Base-by-base conservation (phyloP, 2,113 vertebrate genomes). In the Capreolus pygargus region DNA sequence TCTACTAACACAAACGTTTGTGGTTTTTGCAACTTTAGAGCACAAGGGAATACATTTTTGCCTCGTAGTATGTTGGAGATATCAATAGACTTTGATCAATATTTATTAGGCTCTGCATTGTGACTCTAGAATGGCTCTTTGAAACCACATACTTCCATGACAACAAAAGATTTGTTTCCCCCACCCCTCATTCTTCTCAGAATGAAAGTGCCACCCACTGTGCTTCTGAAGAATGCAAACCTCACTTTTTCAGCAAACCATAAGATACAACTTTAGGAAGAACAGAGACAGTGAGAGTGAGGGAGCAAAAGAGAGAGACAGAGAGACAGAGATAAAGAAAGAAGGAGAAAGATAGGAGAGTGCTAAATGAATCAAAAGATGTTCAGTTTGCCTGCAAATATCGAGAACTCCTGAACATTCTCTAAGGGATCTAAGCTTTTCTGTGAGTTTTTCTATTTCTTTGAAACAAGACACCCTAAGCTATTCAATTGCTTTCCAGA, bases 401-500 rank as follows among this genome's bases (percentile, higher is more conserved):
- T 16, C 10, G n/a, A 96, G 36, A 94, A 95, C 45, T 89, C 39
- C 7, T 57, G 50, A 6, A 3, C 79, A n/a, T 64, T 5, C 78
- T 97, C 16, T 50, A 23, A 95, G n/a, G 45, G 0, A 0, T 87
- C 27, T 74, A 83, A 25, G 64, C 64, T 95, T 97, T 94, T 83
- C 45, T 86, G 55, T 54, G 47, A 94, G 15, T 17, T 95, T 96
- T 96, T 76, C 4, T 17, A 89, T 91, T 95, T 92, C 90, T 79
- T 97, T 84, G 5, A 91, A 96, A 95, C 36, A 97, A 47, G 25
- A 43, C 27, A 93, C 15, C 33, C 60, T 97, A 87, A 98, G 39
- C 6, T 3, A 60, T 0, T 14, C 43, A 52, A 92, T 97, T 96
- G 11, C 11, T 98, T 98, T 97, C 96, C 33, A 54, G 92, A 30